Percentiles rank a stretch among this genome's conserved stretches.
phyloP scores from a whole-genome alignment of 2,113 vertebrate genomes.

The Dolichallabes microphthalmus region DNA sequence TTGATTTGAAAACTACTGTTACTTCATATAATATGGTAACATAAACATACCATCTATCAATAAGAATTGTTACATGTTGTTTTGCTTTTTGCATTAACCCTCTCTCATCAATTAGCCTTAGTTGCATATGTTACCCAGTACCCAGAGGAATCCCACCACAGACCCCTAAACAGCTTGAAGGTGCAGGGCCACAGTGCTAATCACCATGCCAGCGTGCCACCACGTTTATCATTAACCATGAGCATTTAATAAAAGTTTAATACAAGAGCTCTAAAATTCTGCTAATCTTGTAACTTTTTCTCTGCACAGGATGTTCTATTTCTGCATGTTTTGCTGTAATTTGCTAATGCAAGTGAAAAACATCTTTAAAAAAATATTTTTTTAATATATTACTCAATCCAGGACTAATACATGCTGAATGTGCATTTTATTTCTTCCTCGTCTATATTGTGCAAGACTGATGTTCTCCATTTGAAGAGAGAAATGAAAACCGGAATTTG shows the following conservation, averaged over 20 bases:
- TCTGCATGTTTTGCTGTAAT: background rate
- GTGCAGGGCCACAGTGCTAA: no score
- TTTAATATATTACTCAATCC: conserved; percentile 5
- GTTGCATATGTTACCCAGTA: no score
- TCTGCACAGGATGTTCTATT: background rate
- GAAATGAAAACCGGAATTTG: conserved; percentile 29
- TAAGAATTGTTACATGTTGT: background rate
- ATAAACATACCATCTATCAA: no score
- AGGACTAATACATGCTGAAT: conserved; percentile 21
- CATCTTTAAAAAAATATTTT: background rate
- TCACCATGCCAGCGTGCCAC: no score
- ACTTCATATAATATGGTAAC: no score
- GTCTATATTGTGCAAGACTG: conserved; percentile 29
- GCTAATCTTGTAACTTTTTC: background rate
- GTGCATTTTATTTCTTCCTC: conserved; percentile 37
- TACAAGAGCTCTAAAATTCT: background rate
- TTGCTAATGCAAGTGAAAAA: conserved; percentile 33
- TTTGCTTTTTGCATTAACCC: background rate
- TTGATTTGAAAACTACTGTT: no score
- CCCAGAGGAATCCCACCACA: no score
- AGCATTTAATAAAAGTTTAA: background rate
- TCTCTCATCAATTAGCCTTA: no score
- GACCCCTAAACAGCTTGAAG: no score
- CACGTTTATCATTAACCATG: background rate
- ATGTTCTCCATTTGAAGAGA: conserved; percentile 31